A percentile compares a stretch with the other conserved stretches of the same genome.
These are phyloP conservation scores for Lithophane semibrunnea DNA, from an alignment of 2,888 invertebrate species.

Conservation along the genomic window DNA sequence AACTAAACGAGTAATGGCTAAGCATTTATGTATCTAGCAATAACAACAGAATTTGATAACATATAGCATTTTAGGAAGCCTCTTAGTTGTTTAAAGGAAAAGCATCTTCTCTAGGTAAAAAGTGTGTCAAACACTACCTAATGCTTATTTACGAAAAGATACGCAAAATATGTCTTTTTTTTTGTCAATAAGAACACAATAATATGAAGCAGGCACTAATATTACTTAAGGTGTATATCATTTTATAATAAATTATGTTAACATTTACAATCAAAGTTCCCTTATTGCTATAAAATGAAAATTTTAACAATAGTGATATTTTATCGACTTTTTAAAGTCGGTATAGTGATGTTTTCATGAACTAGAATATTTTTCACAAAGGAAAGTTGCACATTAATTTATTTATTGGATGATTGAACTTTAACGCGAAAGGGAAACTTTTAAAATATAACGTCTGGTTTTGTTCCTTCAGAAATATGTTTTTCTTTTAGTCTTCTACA, in stretches of 20 bases:
- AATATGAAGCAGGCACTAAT: slow-evolving; percentile 90
- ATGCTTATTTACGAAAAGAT: slow-evolving; percentile 77
- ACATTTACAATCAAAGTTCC: slow-evolving; percentile 85
- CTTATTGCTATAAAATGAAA: slow-evolving; percentile 85
- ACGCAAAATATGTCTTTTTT: slow-evolving; percentile 89
- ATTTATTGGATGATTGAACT: slow-evolving; percentile 61
- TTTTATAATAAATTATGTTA: slow-evolving; percentile 90
- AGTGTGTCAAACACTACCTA: slow-evolving; percentile 84
- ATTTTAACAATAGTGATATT: slow-evolving; percentile 80
- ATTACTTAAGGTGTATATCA: slow-evolving; percentile 87
- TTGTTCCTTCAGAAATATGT: not conserved
- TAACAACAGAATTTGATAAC: slow-evolving; percentile 90
- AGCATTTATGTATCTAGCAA: slow-evolving; percentile 89
- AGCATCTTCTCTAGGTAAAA: slow-evolving; percentile 71
- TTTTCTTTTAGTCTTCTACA: not conserved
- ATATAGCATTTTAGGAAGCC: slow-evolving; percentile 89
- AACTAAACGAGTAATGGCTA: slow-evolving; percentile 88
- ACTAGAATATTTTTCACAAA: slow-evolving; percentile 77
- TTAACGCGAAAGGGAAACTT: slow-evolving; percentile 44
- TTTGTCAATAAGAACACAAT: slow-evolving; percentile 79
- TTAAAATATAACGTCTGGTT: not conserved
- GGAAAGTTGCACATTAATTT: slow-evolving; percentile 62
- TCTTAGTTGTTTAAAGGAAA: slow-evolving; percentile 84
- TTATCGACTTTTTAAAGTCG: slow-evolving; percentile 69
- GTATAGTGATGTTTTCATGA: slow-evolving; percentile 77